These are phyloP conservation scores for Mactromeris polynyma DNA, from an alignment of 2,888 invertebrate genomes.

Conservation along the genomic window DNA sequence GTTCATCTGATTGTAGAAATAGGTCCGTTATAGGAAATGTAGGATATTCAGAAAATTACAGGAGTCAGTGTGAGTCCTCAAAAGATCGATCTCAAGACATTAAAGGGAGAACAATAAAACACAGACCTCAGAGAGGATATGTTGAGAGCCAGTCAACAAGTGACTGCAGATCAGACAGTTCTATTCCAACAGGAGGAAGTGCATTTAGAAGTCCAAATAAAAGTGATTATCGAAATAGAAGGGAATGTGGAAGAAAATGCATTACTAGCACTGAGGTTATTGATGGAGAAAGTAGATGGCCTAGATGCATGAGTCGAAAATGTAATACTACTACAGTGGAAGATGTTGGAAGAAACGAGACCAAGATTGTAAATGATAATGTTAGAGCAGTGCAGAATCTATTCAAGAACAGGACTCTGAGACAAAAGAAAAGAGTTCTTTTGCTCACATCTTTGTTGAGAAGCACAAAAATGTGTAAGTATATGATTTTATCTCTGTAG, in stretches of 20 bases:
- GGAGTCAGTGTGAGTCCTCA: too few relatives aligned
- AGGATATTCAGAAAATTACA: too few relatives aligned
- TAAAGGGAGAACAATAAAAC: not conserved
- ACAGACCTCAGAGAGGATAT: not conserved
- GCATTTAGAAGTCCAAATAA: not conserved
- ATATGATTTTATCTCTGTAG: not conserved
- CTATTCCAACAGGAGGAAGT: not conserved
- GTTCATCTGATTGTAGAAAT: not conserved
- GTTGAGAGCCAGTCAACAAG: not conserved
- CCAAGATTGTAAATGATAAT: not conserved
- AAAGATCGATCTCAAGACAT: too few relatives aligned
- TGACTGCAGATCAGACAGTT: not conserved
- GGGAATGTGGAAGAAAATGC: not conserved
- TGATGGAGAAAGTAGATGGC: not conserved
- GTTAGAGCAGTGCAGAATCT: not conserved
- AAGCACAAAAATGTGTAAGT: constrained; percentile 5
- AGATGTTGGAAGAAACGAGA: not conserved
- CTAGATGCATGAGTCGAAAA: not conserved
- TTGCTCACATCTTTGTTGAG: not conserved
- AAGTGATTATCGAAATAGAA: not conserved
- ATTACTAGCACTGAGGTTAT: not conserved
- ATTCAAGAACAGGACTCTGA: not conserved
- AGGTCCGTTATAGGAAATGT: not conserved
- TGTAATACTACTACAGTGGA: not conserved
- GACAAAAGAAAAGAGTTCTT: not conserved